These are phyloP conservation scores for Plutomurus gul DNA, from an alignment of 1,140 invertebrate species.

Conservation along the genomic window DNA sequence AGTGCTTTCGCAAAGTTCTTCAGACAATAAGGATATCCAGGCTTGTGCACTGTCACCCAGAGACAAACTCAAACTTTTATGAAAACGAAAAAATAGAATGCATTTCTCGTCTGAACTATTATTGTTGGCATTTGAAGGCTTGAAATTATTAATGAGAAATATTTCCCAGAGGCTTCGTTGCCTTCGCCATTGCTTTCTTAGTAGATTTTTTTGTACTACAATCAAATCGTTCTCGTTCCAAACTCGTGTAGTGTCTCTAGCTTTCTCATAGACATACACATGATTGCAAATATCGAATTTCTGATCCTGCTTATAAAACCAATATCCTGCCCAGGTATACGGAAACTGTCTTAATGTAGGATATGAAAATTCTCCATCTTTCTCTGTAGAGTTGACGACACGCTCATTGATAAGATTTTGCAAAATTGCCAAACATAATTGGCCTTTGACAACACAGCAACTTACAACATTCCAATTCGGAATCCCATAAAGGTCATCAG, in stretches of 20 bases:
- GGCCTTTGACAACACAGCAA: conserved; percentile 30
- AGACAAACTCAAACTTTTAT: conserved; percentile 24
- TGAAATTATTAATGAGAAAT: conserved; percentile 35
- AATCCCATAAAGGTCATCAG: conserved; percentile 38
- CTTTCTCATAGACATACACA: conserved; percentile 35
- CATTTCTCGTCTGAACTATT: background rate
- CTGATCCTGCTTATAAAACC: conserved; percentile 37
- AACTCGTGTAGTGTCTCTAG: conserved; percentile 11
- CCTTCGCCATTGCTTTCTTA: conserved; percentile 37
- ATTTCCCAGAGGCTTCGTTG: conserved; percentile 40
- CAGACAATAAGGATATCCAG: conserved; percentile 32
- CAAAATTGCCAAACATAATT: conserved; percentile 22
- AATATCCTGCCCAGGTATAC: background rate
- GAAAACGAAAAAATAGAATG: conserved; percentile 31
- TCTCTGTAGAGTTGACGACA: background rate
- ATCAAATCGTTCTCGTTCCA: conserved; percentile 38
- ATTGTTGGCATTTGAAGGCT: background rate
- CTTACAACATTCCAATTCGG: conserved; percentile 35
- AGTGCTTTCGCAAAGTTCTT: background rate
- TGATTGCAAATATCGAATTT: conserved; percentile 36
- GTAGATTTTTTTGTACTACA: conserved; percentile 30
- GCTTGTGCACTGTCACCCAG: conserved; percentile 21
- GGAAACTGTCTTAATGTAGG: conserved; percentile 36
- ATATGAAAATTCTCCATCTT: conserved; percentile 22
- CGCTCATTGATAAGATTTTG: conserved; percentile 22